These are phyloP conservation scores for Syngnathus rostellatus DNA, from an alignment of 2,797 vertebrate species.

Conservation along the genomic window DNA sequence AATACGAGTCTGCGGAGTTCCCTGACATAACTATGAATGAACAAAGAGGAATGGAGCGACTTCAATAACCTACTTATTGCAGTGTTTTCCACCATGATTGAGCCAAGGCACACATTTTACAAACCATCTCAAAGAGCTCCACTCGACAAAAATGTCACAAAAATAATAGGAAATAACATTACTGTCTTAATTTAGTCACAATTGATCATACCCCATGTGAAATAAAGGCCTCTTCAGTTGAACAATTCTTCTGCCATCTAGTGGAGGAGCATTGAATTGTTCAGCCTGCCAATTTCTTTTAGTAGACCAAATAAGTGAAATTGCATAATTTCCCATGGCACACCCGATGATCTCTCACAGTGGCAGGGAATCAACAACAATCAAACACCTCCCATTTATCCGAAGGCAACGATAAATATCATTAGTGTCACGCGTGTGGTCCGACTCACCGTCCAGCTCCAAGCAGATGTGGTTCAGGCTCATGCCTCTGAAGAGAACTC, in stretches of 20 bases:
- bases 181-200: neutral
- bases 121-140: neutral
- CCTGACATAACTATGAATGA: constrained; percentile 70
- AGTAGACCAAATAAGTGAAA: neutral
- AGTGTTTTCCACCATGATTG: neutral
- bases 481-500: constrained; percentile 76
- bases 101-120: neutral
- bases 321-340: neutral
- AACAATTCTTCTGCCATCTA: no score
- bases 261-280: neutral
- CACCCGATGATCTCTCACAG: neutral
- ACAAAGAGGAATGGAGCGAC: neutral
- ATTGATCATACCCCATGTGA: neutral
- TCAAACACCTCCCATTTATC: neutral
- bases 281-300: neutral
- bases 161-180: neutral
- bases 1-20: constrained; percentile 74
- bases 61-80: neutral
- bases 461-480: constrained; percentile 77
- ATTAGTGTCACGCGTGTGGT: constrained; percentile 6
- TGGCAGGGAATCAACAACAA: no score
- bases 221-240: neutral
- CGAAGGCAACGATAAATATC: neutral
- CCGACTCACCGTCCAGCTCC: constrained; percentile 71
- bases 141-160: neutral